These are phyloP conservation scores for Rhizoglyphus robini DNA, from an alignment of 1,140 invertebrate genomes.

Conservation along the genomic window DNA sequence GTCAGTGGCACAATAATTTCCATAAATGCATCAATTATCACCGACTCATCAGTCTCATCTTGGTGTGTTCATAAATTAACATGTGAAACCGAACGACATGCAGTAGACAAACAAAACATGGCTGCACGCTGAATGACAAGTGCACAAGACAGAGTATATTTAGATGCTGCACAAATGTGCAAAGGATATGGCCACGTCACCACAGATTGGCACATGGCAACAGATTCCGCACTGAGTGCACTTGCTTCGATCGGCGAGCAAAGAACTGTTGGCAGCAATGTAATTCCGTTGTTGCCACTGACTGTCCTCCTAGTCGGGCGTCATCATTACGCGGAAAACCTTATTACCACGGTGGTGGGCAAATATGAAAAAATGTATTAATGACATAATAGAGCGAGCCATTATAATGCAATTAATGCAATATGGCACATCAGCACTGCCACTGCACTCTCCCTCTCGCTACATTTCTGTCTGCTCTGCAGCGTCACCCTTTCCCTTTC, in stretches of 20 bases:
- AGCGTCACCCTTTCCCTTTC: no score
- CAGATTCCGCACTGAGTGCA: no score
- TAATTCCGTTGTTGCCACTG: slow-evolving; percentile 2
- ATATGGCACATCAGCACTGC: background rate
- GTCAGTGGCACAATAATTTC: no score
- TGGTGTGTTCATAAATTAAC: background rate
- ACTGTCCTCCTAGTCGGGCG: background rate
- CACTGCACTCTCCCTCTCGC: background rate
- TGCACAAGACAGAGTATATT: no score
- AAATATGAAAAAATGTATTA: background rate
- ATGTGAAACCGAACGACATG: background rate
- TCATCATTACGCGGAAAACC: background rate
- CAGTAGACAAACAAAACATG: background rate
- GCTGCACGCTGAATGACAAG: background rate
- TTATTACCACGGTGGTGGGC: background rate
- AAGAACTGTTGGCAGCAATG: background rate
- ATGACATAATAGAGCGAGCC: slow-evolving; percentile 12
- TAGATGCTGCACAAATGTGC: no score
- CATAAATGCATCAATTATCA: slow-evolving; percentile 11
- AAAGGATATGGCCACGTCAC: no score
- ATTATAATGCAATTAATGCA: slow-evolving; percentile 15
- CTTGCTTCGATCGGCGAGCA: background rate
- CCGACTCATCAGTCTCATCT: background rate
- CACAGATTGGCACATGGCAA: no score
- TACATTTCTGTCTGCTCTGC: background rate